Base-by-base conservation (phyloP, 2,888 invertebrate genomes). In the Drosophila nr. perissopoda region DNA sequence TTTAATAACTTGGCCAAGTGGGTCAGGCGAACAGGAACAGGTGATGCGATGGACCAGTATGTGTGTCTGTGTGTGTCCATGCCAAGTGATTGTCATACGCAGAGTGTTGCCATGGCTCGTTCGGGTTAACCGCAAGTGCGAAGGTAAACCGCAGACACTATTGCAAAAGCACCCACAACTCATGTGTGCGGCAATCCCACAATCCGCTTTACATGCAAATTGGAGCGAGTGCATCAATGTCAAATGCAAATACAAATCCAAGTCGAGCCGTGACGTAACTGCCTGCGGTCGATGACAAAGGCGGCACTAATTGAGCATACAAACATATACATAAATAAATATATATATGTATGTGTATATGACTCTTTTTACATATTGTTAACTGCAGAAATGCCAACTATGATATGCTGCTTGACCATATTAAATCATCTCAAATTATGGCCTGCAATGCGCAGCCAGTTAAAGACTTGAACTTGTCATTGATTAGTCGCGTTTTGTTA, bases 171-270 rank as follows among this genome's bases (percentile, higher is more conserved):
- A 88, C 89, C 91, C 88, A 89, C 91, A 82, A 82, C 63, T 59
- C 21, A 54, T 42, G 40, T 48, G 54, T 66, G 59, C 59, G 75
- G 62, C 73, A 76, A 76, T 62, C 68, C 77, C 72, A 64, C 52
- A 53, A 53, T 79, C 71, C 79, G 76, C 60, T 82, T 89, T 74
- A 88, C 66, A 89, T 89, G 82, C 86, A 89, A 89, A 89, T 81
- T 89, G 78, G 86, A 91, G 89, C 91, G 85, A 80, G 70, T 82
- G 81, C 88, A 89, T 88, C 90, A 88, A 88, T 90, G 89, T 89
- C 87, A 89, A 82, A 82, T 80, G 69, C 74, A 79, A 71, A 79
- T 74, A 48, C 29, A 62, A 67, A 59, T 42, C 79, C 59, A 71
- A 60, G 38, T 73, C 57, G 31, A 54, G 10, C 6, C 29, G 65